phyloP scores from a whole-genome alignment of 1,140 invertebrate species.

The Zaprionus lachaisei region DNA sequence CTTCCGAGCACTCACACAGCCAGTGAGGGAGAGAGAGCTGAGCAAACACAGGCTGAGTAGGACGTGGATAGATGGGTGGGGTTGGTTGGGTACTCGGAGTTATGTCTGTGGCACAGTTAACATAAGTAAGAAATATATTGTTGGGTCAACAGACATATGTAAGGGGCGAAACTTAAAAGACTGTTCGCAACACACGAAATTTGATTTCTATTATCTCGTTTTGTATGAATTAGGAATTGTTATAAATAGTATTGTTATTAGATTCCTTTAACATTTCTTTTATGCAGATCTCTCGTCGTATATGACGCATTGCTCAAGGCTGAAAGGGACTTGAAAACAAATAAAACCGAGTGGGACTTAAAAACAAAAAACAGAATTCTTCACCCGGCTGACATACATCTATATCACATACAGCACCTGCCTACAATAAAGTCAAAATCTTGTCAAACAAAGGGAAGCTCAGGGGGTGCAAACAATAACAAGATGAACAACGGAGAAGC shows the following conservation, averaged over 20 bases:
- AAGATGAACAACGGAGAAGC: conserved; percentile 30
- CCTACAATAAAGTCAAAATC: conserved; percentile 5
- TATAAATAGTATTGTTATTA: conserved; percentile 2
- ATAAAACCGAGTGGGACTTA: conserved; percentile 24
- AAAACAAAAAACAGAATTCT: conserved; percentile 2
- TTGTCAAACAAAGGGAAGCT: background rate
- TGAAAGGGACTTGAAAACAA: conserved; percentile 6
- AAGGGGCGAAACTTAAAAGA: background rate
- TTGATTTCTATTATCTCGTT: background rate
- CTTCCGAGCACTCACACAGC: conserved; percentile 28
- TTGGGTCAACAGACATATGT: conserved; percentile 35
- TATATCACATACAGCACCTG: background rate
- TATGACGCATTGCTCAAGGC: conserved; percentile 46
- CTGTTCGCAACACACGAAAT: background rate
- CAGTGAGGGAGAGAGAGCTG: conserved; percentile 5
- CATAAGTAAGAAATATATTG: conserved; percentile 60
- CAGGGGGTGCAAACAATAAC: conserved; percentile 38
- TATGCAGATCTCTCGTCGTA: conserved; percentile 24
- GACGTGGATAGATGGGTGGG: background rate
- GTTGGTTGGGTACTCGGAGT: background rate
- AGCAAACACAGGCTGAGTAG: conserved; percentile 13
- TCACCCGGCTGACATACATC: background rate
- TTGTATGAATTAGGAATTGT: background rate
- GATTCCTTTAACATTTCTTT: background rate
- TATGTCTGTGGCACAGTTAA: conserved; percentile 52